Conservation (phyloP, 2,888 invertebrate genomes). For the Mesorhabditis sp. region DNA sequence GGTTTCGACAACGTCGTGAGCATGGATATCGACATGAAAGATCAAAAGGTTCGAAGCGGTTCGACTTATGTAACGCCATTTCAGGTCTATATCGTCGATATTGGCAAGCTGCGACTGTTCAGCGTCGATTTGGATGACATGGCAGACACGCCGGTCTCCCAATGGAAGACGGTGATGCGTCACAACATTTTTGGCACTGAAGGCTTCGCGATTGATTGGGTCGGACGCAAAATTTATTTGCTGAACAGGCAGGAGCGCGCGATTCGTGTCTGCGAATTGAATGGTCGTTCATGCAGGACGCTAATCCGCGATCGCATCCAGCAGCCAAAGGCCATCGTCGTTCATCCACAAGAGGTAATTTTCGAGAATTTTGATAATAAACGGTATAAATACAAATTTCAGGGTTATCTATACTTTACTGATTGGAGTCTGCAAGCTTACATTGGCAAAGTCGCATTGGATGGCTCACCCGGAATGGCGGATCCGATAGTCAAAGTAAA, state of each 20-base stretch:
- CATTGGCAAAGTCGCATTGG: slow-evolving; percentile 94
- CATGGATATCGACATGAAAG: slow-evolving; percentile 82
- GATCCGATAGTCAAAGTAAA: slow-evolving; percentile 33
- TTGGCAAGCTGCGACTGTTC: slow-evolving; percentile 61
- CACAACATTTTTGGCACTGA: slow-evolving; percentile 95
- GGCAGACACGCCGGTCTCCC: slow-evolving; percentile 47
- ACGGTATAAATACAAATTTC: slow-evolving; percentile 66
- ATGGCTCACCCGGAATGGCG: slow-evolving; percentile 69
- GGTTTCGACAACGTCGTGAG: slow-evolving; percentile 95
- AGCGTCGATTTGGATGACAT: slow-evolving; percentile 48
- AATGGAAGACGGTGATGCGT: slow-evolving; percentile 77
- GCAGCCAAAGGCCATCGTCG: slow-evolving; percentile 87
- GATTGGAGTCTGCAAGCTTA: slow-evolving; percentile 86
- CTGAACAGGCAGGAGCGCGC: slow-evolving; percentile 90
- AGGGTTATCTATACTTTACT: slow-evolving; percentile 76
- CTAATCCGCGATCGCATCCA: slow-evolving; percentile 76
- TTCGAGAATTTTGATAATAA: slow-evolving; percentile 59
- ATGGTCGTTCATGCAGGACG: slow-evolving; percentile 80
- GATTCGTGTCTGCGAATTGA: slow-evolving; percentile 86
- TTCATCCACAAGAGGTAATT: slow-evolving; percentile 73
- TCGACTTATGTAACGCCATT: not conserved
- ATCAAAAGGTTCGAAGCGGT: slow-evolving; percentile 68
- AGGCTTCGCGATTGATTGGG: slow-evolving; percentile 94
- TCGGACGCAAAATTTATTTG: slow-evolving; percentile 92
- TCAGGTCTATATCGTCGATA: slow-evolving; percentile 81